phyloP scores from a whole-genome alignment of 2,113 vertebrate species.

The Garra rufa region DNA sequence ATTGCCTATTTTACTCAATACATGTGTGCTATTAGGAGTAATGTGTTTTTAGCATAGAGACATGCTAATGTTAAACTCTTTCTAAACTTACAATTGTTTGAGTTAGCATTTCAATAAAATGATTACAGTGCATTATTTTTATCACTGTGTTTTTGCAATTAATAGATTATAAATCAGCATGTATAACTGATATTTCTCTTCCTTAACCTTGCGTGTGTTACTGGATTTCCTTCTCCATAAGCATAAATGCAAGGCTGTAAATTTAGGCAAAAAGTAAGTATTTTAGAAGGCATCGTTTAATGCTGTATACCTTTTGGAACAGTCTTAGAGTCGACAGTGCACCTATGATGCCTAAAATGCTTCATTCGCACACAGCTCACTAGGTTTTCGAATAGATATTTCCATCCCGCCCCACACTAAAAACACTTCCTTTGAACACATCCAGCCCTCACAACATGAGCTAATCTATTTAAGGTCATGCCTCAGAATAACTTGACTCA shows the following conservation, averaged over 20 bases:
- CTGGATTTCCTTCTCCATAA: not conserved
- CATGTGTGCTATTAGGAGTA: not conserved
- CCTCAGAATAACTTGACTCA: slow-evolving; percentile 26
- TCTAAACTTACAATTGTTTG: not conserved
- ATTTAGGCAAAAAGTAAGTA: not conserved
- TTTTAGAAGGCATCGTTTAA: not conserved
- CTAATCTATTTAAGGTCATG: slow-evolving; percentile 36
- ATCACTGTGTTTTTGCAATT: not conserved
- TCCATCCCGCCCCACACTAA: not conserved
- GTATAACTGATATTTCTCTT: not conserved
- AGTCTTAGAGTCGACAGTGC: not conserved
- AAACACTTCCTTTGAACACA: slow-evolving; percentile 13
- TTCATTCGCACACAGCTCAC: not conserved
- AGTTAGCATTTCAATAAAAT: not conserved
- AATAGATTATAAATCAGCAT: not conserved
- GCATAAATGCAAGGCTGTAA: not conserved
- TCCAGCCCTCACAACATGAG: not conserved
- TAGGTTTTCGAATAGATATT: slow-evolving; percentile 13
- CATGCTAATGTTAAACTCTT: not conserved
- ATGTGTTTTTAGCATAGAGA: not conserved
- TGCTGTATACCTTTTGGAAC: not conserved
- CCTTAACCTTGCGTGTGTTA: not conserved
- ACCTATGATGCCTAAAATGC: slow-evolving; percentile 11
- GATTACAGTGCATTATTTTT: not conserved
- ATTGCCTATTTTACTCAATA: not conserved